Evolutionary conservation across 1,140 invertebrate species (phyloP).

Genomic region (Octopus sinensis): DNA sequence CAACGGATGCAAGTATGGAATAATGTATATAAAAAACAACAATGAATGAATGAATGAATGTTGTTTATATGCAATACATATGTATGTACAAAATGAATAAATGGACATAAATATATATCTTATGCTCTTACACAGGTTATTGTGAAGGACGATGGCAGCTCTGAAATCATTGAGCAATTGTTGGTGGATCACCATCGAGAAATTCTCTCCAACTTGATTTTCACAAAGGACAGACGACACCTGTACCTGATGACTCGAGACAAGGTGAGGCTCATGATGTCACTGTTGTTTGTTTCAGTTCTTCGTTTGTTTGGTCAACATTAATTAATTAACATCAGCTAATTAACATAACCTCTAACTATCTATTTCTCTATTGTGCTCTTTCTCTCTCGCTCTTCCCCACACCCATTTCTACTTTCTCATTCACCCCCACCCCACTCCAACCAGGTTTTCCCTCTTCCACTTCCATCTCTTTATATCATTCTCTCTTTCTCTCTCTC

Average conservation of each 20-base stretch:
- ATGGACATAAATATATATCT: too few species aligned
- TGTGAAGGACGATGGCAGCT: background rate
- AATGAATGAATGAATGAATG: too few species aligned
- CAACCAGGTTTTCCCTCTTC: background rate
- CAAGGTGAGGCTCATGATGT: background rate
- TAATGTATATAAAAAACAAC: too few species aligned
- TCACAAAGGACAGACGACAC: background rate
- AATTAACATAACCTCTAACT: background rate
- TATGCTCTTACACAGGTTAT: too few species aligned
- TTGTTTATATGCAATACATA: too few species aligned
- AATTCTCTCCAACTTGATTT: background rate
- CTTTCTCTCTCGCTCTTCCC: background rate
- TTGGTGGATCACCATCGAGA: background rate
- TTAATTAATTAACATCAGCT: background rate
- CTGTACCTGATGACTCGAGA: conserved; percentile 10
- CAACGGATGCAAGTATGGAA: too few species aligned
- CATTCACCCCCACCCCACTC: conserved; percentile 11
- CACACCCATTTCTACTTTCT: conserved; percentile 8
- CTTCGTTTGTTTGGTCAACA: too few species aligned
- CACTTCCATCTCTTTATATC: conserved; percentile 13
- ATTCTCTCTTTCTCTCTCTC: conserved; percentile 10
- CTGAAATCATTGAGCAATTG: background rate
- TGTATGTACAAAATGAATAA: too few species aligned
- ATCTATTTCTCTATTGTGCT: conserved; percentile 10
- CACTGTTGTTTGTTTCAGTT: too few species aligned